A percentile compares a stretch with the other conserved stretches of the same genome.
Evolutionary conservation across 2,888 invertebrate genomes (phyloP).

Genomic region (Lycaena phlaeas): DNA sequence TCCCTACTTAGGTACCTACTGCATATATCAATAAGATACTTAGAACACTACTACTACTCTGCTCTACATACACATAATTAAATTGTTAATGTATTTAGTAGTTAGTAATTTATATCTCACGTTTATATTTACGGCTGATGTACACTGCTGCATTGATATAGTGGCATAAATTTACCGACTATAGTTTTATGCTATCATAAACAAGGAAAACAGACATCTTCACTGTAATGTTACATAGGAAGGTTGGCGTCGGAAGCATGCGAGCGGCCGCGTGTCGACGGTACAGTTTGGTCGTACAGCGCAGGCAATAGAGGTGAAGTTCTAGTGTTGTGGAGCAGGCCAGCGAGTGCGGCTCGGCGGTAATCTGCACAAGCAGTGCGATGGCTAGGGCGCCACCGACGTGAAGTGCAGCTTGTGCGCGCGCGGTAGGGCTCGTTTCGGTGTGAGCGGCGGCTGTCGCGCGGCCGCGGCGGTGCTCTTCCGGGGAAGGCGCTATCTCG

Average conservation of each 20-base stretch:
- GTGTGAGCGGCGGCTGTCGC: conserved; percentile 26
- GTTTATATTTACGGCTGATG: conserved; percentile 3
- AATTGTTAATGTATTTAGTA: too few relatives aligned
- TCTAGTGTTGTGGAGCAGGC: conserved; percentile 35
- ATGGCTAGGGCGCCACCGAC: conserved; percentile 23
- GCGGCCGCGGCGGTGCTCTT: conserved; percentile 47
- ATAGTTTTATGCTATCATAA: conserved; percentile 27
- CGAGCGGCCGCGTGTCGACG: conserved; percentile 32
- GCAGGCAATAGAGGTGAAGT: conserved; percentile 51
- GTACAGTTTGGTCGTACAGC: conserved; percentile 41
- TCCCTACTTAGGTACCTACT: too few relatives aligned
- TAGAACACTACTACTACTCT: too few relatives aligned
- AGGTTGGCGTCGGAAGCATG: conserved; percentile 25
- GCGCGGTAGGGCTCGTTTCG: conserved; percentile 28
- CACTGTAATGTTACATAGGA: conserved; percentile 25
- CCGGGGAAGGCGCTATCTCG: conserved; percentile 70
- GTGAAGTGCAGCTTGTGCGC: conserved; percentile 23
- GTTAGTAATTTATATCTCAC: too few relatives aligned
- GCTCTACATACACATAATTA: too few relatives aligned
- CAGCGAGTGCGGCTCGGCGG: conserved; percentile 49
- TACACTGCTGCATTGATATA: conserved; percentile 29
- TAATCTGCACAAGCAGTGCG: conserved; percentile 59
- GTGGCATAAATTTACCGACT: conserved; percentile 44
- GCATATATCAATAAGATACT: too few relatives aligned
- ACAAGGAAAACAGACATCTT: conserved; percentile 52